These are phyloP conservation scores for Gallinago jamesoni DNA, from an alignment of 2,113 vertebrate genomes.

Conservation along the genomic window DNA sequence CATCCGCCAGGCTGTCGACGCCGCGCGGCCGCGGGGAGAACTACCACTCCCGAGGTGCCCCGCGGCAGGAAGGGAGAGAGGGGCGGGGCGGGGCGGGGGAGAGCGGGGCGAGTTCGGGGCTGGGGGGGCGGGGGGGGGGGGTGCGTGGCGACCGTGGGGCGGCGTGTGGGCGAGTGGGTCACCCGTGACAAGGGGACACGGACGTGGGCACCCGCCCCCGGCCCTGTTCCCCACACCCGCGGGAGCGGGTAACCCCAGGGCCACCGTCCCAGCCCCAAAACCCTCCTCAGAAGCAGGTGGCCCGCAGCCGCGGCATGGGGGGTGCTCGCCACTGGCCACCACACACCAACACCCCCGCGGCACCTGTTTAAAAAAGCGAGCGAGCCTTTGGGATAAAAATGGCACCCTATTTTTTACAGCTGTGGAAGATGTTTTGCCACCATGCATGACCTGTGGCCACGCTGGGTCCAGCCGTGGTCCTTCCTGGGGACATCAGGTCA, in stretches of 20 bases:
- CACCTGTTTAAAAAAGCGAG: background rate
- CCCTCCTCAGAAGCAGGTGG: background rate
- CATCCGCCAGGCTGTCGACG: rapidly evolving
- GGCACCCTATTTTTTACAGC: background rate
- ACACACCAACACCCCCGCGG: background rate
- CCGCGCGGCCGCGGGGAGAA: background rate
- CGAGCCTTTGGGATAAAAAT: background rate
- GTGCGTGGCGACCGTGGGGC: too few relatives aligned
- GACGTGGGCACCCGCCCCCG: background rate
- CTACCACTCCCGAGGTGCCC: background rate
- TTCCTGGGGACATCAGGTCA: rapidly evolving
- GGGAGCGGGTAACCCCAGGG: too few relatives aligned
- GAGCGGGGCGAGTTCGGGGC: too few relatives aligned
- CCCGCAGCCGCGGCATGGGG: too few relatives aligned
- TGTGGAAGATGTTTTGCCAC: background rate
- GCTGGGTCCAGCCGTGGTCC: rapidly evolving
- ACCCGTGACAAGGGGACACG: too few relatives aligned
- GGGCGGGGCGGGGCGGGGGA: too few relatives aligned
- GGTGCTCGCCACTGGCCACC: background rate
- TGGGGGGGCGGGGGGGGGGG: too few relatives aligned
- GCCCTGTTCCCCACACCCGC: rapidly evolving
- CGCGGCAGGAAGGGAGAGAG: background rate
- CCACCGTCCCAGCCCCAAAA: background rate
- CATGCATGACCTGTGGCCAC: rapidly evolving
- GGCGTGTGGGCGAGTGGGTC: background rate